Base-by-base conservation (phyloP, 2,113 vertebrate species). In the Pipa parva region DNA sequence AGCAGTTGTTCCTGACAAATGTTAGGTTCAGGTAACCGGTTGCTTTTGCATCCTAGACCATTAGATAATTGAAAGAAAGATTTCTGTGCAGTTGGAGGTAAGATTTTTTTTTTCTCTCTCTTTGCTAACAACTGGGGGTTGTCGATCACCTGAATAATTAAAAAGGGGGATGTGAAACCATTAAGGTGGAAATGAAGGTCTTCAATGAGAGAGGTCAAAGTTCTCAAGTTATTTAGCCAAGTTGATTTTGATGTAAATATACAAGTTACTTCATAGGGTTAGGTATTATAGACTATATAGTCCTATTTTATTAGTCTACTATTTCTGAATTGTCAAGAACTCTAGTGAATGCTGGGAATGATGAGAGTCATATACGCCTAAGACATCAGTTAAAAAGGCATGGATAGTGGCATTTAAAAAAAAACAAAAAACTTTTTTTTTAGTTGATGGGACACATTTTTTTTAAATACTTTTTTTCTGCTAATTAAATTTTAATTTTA, bases 131-230 rank as follows among this genome's bases (percentile, higher is more conserved):
- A 82, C 78, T 78, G 73, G 84, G 78, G 75, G 76, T 79, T 71
- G 74, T 77, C 76, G 81, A 87, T 90, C 87, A 92, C 90, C 91
- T 93, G 90, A 86, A 83, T 83, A 78, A 84, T 88, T 82, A 80
- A 79, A 65, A 72, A 80, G 63, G 70, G 79, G 60, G 57, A 51
- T 61, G 69, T 15, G 64, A 73, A 79, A 68, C 85, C 83, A 86
- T 85, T 84, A 84, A 83, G 80, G 86, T 89, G 86, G 86, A 92
- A 91, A 90, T 83, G 79, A 90, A 80, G 88, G 76, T 78, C 88
- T 59, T 70, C 70, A 71, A 71, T 45, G 79, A 85, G 33, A 42
- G 57, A 59, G 39, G 45, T 33, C 12, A 28, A 22, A 49, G 28
- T 18, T 28, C 56, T 2, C 1, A 66, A 54, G 22, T 58, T 63